These are phyloP conservation scores for Molanna angustata DNA, from an alignment of 2,888 invertebrate genomes.

Conservation along the genomic window DNA sequence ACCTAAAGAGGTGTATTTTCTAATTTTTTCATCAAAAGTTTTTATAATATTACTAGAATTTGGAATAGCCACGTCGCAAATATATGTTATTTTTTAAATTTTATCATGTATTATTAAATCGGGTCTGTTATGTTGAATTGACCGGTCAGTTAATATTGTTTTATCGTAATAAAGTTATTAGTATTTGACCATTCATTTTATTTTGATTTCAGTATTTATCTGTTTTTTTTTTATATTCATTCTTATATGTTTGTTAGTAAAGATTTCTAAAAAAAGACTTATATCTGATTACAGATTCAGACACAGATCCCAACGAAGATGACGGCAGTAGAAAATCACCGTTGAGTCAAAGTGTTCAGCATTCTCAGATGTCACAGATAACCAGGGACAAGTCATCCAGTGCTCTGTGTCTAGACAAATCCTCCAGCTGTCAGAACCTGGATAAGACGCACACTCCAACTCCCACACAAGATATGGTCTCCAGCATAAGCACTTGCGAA, in stretches of 20 bases:
- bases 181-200: too few species aligned
- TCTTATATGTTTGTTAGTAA: neutral
- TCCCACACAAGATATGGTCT: slow-evolving; percentile 55
- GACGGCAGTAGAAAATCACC: slow-evolving; percentile 53
- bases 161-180: too few species aligned
- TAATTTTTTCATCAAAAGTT: too few species aligned
- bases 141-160: too few species aligned
- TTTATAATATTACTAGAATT: too few species aligned
- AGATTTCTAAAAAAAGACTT: slow-evolving; percentile 4
- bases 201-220: too few species aligned
- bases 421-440: slow-evolving; percentile 43
- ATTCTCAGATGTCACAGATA: slow-evolving; percentile 44
- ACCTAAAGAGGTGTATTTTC: too few species aligned
- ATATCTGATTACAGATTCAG: slow-evolving; percentile 47
- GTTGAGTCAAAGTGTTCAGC: slow-evolving; percentile 49
- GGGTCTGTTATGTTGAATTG: too few species aligned
- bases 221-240: slow-evolving; percentile 4
- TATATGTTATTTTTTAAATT: too few species aligned
- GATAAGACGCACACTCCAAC: slow-evolving; percentile 49
- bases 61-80: too few species aligned
- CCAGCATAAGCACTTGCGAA: slow-evolving; percentile 52
- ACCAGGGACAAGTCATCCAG: slow-evolving; percentile 51
- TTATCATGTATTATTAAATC: too few species aligned
- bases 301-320: slow-evolving; percentile 44
- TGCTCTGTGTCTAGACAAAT: slow-evolving; percentile 52